Base-by-base conservation (phyloP, 2,797 vertebrate species). In the Lepus oiostolus region DNA sequence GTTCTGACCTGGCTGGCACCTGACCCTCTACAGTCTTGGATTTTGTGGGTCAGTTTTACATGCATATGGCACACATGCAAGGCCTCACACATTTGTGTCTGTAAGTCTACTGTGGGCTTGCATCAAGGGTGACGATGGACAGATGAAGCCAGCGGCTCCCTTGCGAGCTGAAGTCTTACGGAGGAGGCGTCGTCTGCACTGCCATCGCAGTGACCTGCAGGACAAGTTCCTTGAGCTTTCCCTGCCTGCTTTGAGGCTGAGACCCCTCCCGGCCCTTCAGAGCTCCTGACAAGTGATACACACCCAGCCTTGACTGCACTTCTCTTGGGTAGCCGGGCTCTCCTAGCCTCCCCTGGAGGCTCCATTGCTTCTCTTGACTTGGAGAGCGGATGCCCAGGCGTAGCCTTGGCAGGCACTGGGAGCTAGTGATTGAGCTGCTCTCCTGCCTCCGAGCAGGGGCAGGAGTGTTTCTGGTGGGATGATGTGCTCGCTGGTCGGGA, bases 1-100 rank as follows among this genome's bases (percentile, higher is more conserved):
- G 91, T 95, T 91, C 70, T n/a, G 72, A 95, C 94, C 91, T 95
- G 35, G 82, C 14, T 75, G 96, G 91, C 77, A 83, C 87, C 90
- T 38, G 92, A 97, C 91, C 95, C 92, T 97, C 94, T 67, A 93
- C 95, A 95, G 92, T 71, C 95, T 96, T 97, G 96, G 82, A 82
- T 96, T 97, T 95, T 93, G 50, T 97, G 97, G 94, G 93, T 96
- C 96, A 93, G 72, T 97, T 97, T 97, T 85, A 65, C 63, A 4
- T 96, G 89, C 30, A 42, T 91, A 42, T 0, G 63, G 90, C 70
- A 83, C 85, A 76, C 75, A 88, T 96, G 92, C 96, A 82, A 88
- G 60, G 28, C 92, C 93, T 90, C 80, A 7, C 35, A 90, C 76
- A 76, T 96, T 97, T 97, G 63, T 92, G 88, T 94, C 80, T 97